Base-by-base conservation (phyloP, 2,888 invertebrate genomes). In the Limnephilus marmoratus region DNA sequence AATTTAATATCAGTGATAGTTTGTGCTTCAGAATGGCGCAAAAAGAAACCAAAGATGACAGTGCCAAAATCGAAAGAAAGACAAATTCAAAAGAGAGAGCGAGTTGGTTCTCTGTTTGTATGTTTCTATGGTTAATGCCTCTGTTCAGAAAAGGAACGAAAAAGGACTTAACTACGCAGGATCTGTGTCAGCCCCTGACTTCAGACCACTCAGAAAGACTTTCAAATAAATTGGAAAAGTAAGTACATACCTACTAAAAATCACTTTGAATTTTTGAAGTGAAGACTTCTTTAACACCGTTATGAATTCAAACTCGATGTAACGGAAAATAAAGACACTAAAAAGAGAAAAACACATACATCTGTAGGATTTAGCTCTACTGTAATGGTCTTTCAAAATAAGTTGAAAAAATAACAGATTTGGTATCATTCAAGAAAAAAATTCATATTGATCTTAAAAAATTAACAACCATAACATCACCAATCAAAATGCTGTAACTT, bases 61-160 rank as follows among this genome's bases (percentile, higher is more conserved):
- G 29, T 68, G 81, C 81, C 5, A 91, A 81, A 82, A 81, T 83
- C 34, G 90, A 83, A 24, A 90, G 92, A 49, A 92, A 92, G 53
- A 91, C 88, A 3, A 92, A 92, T 41, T 92, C 92, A 15, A 88
- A 82, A 68, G 91, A 92, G 83, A 68, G 92, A 24, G 92, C 92
- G 9, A 92, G 49, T 45, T 53, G 87, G 29, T 45, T 92, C 7
- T 92, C 93, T 9, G 91, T 91, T 80, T 29, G 93, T 4, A 90
- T 90, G 68, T 93, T 93, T 90, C 85, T 92, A 24, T 93, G 93
- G 93, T 86, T 90, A 31, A 88, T 93, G 87, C 93, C 93, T 0
- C 49, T 93, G 81, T 93, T 93, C 87, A 45, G 88, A 34, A 93
- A 92, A 41, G 93, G 93, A 11, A 87, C 85, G 31, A 90, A 81